Percentiles rank a stretch among this genome's conserved stretches.
Conservation (phyloP, 2,888 invertebrate genomes). For the Eristalis tenax region DNA sequence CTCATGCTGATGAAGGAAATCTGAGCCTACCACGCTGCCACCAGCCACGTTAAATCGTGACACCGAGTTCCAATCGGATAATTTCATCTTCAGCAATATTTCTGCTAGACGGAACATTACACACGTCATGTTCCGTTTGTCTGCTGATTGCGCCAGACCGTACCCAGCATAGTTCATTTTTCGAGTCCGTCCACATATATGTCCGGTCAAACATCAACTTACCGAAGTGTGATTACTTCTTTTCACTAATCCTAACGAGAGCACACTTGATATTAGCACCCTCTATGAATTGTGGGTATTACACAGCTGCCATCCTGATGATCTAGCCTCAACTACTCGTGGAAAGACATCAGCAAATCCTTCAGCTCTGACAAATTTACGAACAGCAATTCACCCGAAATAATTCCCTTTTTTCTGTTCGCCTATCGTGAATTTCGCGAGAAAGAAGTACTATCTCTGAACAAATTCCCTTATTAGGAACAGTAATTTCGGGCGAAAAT, state of each 20-base stretch:
- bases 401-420: no score
- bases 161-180: conserved; percentile 15
- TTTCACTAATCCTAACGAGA: no score
- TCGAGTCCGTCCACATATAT: not conserved
- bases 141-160: not conserved
- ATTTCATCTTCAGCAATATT: not conserved
- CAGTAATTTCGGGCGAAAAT: no score
- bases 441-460: no score
- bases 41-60: not conserved
- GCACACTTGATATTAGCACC: no score
- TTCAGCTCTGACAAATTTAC: conserved; percentile 64
- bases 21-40: not conserved
- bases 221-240: no score
- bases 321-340: conserved; percentile 53
- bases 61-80: not conserved
- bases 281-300: no score
- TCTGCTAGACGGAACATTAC: not conserved
- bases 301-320: conserved; percentile 32
- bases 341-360: conserved; percentile 68
- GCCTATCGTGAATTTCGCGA: no score
- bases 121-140: not conserved
- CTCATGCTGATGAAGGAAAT: not conserved
- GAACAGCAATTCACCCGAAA: no score
- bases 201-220: not conserved
- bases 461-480: no score